Base-by-base conservation (phyloP, 2,797 vertebrate genomes). In the Serranus cabrilla region DNA sequence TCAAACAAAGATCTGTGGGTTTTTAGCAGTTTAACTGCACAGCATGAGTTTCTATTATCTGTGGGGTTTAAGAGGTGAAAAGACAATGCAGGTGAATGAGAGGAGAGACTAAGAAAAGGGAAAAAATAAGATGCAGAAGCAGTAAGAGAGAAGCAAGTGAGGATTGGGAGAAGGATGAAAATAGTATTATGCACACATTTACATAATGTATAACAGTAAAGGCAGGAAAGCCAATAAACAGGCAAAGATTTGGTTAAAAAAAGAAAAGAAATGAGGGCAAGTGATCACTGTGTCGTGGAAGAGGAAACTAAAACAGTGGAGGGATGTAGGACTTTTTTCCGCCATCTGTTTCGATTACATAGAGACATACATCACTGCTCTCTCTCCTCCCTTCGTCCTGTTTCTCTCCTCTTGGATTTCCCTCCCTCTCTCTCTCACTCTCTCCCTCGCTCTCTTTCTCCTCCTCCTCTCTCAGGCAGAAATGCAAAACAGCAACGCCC, bases 351-450 rank as follows among this genome's bases (percentile, higher is more conserved):
- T 55, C 4, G 7, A 59, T 27, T 43, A 20, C 47, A 67, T n/a
- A 55, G 18, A 34, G 14, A 45, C 39, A 63, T 43, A 74, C 75
- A 56, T 13, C 80, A 78, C 55, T 59, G 55, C 60, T 59, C 21
- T 42, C 47, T 78, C 56, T 52, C 58, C 42, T 67, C 65, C 37
- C 25, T 62, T 27, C 12, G 16, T 71, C 61, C 62, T 34, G 42
- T 11, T 55, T 62, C 25, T 59, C 58, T 51, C 16, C 37, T 21
- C 23, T 37, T 58, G 31, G 47, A 46, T 55, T 54, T 49, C 14
- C 43, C 76, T 42, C 2, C n/a, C 40, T 62, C 11, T 47, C 50
- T 49, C 51, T 23, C 55, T 47, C 27, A 13, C 18, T 0, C 70
- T 61, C 39, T 23, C 60, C 47, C 45, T 61, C 45, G 21, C 45